phyloP scores from a whole-genome alignment of 2,113 vertebrate genomes.

The Spheniscus mendiculus region DNA sequence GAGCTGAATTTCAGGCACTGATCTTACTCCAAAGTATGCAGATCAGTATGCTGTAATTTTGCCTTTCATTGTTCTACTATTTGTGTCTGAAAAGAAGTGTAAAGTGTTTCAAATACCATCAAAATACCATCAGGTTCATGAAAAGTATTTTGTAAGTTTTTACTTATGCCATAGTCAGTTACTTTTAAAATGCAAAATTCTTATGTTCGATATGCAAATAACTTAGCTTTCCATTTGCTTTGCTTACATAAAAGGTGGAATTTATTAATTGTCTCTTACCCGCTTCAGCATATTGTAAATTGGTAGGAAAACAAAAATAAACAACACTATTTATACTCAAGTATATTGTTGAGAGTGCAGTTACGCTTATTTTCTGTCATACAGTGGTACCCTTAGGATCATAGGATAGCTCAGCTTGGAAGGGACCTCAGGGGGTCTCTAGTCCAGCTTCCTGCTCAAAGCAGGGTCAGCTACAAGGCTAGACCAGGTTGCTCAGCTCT shows the following conservation, averaged over 20 bases:
- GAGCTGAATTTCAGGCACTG: background rate
- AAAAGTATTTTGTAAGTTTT: background rate
- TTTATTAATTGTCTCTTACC: background rate
- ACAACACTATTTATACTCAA: background rate
- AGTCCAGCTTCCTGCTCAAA: background rate
- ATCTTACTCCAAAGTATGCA: background rate
- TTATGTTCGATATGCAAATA: background rate
- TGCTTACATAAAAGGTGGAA: background rate
- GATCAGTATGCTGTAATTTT: background rate
- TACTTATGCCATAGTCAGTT: background rate
- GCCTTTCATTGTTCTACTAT: background rate
- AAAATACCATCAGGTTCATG: background rate
- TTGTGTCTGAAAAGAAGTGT: background rate
- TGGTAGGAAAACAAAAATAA: background rate
- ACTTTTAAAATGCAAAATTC: background rate
- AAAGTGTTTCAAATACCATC: background rate
- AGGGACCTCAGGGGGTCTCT: background rate
- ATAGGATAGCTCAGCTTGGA: background rate
- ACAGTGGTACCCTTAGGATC: background rate
- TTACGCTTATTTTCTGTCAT: background rate
- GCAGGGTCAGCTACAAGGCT: background rate
- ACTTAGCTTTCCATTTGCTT: background rate
- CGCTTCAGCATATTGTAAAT: background rate
- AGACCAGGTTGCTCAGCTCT: background rate
- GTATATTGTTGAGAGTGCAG: background rate